Conservation (phyloP, 1,140 invertebrate species). For the Acromyrmex heyeri region DNA sequence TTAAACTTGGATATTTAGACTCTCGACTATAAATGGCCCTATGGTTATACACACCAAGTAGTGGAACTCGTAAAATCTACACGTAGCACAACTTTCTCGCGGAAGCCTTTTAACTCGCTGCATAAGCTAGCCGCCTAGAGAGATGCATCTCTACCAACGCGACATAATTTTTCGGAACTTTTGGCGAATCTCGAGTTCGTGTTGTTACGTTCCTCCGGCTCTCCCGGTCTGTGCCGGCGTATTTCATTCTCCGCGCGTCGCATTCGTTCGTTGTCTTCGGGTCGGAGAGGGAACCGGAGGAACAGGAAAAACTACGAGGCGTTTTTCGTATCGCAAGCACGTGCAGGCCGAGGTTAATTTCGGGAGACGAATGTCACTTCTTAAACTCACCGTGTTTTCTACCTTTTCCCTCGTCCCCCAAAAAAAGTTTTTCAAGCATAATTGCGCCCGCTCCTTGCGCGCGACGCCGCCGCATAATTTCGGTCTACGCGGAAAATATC, state of each 20-base stretch:
- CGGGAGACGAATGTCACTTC: constrained; percentile 78
- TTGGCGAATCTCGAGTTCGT: constrained; percentile 67
- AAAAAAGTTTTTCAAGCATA: constrained; percentile 77
- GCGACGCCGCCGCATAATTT: constrained; percentile 65
- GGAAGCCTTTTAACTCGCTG: constrained; percentile 67
- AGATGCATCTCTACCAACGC: constrained; percentile 65
- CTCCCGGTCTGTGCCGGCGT: constrained; percentile 11
- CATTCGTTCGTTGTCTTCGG: constrained; percentile 61
- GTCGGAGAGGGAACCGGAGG: not conserved
- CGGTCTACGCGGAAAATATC: constrained; percentile 66
- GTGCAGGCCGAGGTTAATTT: constrained; percentile 76
- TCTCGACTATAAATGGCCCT: not conserved
- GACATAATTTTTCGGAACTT: constrained; percentile 73
- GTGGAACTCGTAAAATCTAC: constrained; percentile 24
- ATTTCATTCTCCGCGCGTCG: constrained; percentile 71
- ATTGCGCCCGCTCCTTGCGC: constrained; percentile 67
- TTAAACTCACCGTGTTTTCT: constrained; percentile 72
- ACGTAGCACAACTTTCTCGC: constrained; percentile 47
- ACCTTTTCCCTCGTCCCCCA: not conserved
- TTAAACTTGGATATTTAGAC: constrained; percentile 17
- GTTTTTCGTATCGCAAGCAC: constrained; percentile 76
- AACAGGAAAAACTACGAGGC: constrained; percentile 39
- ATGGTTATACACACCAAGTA: not conserved
- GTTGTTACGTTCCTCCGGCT: not conserved
- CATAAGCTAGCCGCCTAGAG: constrained; percentile 43